Evolutionary conservation across 2,797 vertebrate genomes (phyloP).

Genomic region (Danio aesculapii): DNA sequence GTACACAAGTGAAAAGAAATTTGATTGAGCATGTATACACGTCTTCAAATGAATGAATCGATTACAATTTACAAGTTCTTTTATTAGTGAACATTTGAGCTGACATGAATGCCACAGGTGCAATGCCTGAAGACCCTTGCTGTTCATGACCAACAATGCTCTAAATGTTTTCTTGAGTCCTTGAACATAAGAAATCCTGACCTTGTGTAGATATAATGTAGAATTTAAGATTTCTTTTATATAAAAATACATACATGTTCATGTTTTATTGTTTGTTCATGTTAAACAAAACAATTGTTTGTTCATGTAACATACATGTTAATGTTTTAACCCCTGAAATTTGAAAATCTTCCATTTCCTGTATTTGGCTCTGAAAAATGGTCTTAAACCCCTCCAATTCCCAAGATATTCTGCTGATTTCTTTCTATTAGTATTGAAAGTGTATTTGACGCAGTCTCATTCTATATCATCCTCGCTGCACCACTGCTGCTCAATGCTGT

Average conservation of each 20-base stretch:
- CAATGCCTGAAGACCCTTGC: background rate
- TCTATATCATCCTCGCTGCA: background rate
- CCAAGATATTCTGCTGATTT: background rate
- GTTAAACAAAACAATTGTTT: no score
- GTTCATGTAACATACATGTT: no score
- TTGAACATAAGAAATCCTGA: background rate
- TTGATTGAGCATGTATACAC: no score
- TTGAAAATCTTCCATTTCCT: no score
- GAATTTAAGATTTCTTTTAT: background rate
- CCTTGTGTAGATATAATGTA: background rate
- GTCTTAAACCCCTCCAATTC: background rate
- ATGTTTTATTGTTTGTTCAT: no score
- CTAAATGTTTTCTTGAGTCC: background rate
- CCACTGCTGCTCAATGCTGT: conserved; percentile 14
- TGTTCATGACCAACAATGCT: background rate
- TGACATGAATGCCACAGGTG: background rate
- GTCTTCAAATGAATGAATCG: no score
- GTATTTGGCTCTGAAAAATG: background rate
- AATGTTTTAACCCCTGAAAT: no score
- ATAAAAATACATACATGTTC: no score
- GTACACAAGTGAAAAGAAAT: background rate
- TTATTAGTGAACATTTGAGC: no score
- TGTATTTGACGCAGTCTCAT: conserved; percentile 17
- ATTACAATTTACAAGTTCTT: background rate
- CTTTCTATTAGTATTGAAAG: background rate